These are phyloP conservation scores for Jordanella pulchra DNA, from an alignment of 2,797 vertebrate genomes.

Conservation along the genomic window DNA sequence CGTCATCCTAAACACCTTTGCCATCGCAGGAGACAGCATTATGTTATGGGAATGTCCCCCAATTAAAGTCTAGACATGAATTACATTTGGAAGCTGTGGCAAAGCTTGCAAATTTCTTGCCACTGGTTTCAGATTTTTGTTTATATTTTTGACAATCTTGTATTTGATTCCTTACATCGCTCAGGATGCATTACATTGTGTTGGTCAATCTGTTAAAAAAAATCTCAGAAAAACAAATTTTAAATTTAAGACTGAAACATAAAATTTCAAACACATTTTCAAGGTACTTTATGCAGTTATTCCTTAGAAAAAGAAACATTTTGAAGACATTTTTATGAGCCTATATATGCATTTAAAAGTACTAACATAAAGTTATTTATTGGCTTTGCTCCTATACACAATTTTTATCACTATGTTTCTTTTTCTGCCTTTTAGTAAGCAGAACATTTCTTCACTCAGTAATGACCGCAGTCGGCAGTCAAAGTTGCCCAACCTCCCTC, in stretches of 20 bases:
- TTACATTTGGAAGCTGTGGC: background rate
- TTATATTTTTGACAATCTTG: background rate
- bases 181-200: background rate
- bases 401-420: background rate
- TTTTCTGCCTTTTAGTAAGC: slow-evolving; percentile 71
- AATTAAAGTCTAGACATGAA: too few relatives aligned
- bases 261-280: background rate
- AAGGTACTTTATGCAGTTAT: background rate
- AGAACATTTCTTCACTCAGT: slow-evolving; percentile 84
- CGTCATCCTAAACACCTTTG: too few relatives aligned
- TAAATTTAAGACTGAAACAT: background rate
- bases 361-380: background rate
- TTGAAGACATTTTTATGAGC: background rate
- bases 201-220: background rate
- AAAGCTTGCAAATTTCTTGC: background rate
- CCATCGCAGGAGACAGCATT: too few relatives aligned
- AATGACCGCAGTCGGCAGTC: slow-evolving; percentile 84
- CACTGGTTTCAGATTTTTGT: background rate
- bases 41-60: too few relatives aligned
- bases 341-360: background rate
- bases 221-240: background rate
- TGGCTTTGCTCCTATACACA: background rate
- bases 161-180: background rate
- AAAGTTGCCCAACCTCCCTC: slow-evolving; percentile 85
- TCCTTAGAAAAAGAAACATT: background rate